phyloP scores from a whole-genome alignment of 2,113 vertebrate species.

The Labeo rohita region DNA sequence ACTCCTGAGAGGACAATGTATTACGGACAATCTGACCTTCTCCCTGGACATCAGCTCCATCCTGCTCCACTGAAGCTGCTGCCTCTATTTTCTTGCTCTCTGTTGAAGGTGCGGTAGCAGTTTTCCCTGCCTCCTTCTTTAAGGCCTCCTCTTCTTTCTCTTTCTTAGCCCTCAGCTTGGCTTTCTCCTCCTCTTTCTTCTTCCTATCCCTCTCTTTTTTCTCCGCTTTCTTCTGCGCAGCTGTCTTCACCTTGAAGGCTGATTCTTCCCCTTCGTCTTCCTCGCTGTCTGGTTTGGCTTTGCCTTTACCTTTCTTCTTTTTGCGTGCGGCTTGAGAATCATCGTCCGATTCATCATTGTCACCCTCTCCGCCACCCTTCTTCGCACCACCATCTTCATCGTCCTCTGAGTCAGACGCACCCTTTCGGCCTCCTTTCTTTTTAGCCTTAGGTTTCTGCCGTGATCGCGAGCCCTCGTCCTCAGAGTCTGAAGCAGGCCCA shows the following conservation, averaged over 20 bases:
- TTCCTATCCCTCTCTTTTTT: constrained; percentile 95
- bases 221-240: constrained; percentile 97
- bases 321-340: constrained; percentile 73
- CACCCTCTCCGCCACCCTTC: constrained; percentile 29
- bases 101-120: constrained; percentile 41
- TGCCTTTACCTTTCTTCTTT: constrained; percentile 83
- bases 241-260: constrained; percentile 91
- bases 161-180: constrained; percentile 83
- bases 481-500: constrained; percentile 74
- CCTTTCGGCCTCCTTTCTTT: constrained; percentile 78
- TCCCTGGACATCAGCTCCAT: constrained; percentile 71
- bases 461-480: constrained; percentile 74
- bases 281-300: constrained; percentile 73
- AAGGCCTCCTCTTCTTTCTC: constrained; percentile 82
- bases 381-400: constrained; percentile 68
- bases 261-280: constrained; percentile 78
- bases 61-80: constrained; percentile 73
- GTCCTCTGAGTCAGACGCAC: constrained; percentile 68
- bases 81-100: constrained; percentile 60
- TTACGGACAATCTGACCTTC: constrained; percentile 77
- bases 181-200: constrained; percentile 90
- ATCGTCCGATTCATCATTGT: constrained; percentile 71
- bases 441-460: constrained; percentile 78
- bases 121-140: constrained; percentile 63
- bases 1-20: not conserved